These are phyloP conservation scores for Neotragus pygmaeus DNA, from an alignment of 2,113 vertebrate species.

Conservation along the genomic window DNA sequence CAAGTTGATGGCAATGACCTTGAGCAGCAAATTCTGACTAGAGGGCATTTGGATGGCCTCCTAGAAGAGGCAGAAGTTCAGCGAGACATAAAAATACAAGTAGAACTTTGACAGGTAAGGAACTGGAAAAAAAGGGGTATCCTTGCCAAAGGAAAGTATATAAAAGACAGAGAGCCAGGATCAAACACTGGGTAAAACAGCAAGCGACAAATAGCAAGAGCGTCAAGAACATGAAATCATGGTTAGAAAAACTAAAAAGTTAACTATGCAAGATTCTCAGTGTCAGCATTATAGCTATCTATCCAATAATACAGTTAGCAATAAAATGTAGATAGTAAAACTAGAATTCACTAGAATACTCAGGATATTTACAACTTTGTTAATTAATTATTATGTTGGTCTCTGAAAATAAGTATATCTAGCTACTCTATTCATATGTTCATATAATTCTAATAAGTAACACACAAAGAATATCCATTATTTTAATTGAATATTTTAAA, in stretches of 20 bases:
- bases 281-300: background rate
- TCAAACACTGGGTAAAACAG: background rate
- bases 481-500: conserved; percentile 57
- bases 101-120: background rate
- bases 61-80: background rate
- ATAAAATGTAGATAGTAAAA: background rate
- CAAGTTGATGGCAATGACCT: background rate
- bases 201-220: background rate
- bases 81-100: background rate
- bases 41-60: too few species aligned
- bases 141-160: background rate
- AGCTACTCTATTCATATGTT: conserved; percentile 44
- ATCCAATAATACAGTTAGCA: background rate
- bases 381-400: conserved; percentile 57
- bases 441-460: conserved; percentile 64
- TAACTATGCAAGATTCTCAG: background rate
- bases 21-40: background rate
- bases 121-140: background rate
- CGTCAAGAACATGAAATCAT: rapidly evolving
- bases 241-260: background rate
- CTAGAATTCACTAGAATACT: background rate
- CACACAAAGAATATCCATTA: conserved; percentile 54
- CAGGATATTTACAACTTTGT: background rate
- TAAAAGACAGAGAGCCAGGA: background rate
- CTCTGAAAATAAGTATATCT: conserved; percentile 52